phyloP scores from a whole-genome alignment of 2,888 invertebrate genomes.

The Andrena haemorrhoa region DNA sequence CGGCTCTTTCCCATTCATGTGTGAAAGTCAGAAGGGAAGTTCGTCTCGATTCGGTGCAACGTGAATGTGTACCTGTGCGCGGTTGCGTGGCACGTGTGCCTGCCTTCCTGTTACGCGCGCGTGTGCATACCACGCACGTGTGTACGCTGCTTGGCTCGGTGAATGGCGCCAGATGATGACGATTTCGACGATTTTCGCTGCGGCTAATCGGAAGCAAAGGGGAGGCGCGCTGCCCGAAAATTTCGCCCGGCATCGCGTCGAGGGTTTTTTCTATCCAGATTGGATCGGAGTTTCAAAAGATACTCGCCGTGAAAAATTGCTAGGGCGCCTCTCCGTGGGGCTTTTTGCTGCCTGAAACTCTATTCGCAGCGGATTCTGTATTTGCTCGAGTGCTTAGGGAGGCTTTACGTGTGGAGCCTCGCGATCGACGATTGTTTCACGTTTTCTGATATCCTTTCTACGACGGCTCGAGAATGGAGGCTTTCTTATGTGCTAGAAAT shows the following conservation, averaged over 20 bases:
- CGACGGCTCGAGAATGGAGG: too few relatives aligned
- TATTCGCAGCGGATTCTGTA: too few relatives aligned
- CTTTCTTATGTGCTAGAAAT: too few relatives aligned
- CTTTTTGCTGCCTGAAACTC: too few relatives aligned
- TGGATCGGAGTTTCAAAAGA: background rate
- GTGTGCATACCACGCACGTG: constrained; percentile 53
- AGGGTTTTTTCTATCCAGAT: background rate
- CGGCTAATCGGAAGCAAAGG: constrained; percentile 30
- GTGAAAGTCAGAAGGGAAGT: constrained; percentile 39
- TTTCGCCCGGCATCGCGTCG: constrained; percentile 9
- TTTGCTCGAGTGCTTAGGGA: too few relatives aligned
- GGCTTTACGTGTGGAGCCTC: too few relatives aligned
- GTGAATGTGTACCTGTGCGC: constrained; percentile 58
- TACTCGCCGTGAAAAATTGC: too few relatives aligned
- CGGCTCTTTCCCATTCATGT: constrained; percentile 58
- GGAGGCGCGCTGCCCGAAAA: constrained; percentile 4
- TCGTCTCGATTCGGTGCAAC: constrained; percentile 54
- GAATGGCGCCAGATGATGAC: constrained; percentile 65
- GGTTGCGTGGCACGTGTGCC: constrained; percentile 63
- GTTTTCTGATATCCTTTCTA: too few relatives aligned
- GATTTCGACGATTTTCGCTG: constrained; percentile 52
- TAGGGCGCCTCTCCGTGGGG: too few relatives aligned
- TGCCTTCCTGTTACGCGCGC: constrained; percentile 53
- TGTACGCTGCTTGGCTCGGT: constrained; percentile 31
- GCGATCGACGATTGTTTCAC: too few relatives aligned